These are phyloP conservation scores for Clarias gariepinus DNA, from an alignment of 2,113 vertebrate species.

Conservation along the genomic window DNA sequence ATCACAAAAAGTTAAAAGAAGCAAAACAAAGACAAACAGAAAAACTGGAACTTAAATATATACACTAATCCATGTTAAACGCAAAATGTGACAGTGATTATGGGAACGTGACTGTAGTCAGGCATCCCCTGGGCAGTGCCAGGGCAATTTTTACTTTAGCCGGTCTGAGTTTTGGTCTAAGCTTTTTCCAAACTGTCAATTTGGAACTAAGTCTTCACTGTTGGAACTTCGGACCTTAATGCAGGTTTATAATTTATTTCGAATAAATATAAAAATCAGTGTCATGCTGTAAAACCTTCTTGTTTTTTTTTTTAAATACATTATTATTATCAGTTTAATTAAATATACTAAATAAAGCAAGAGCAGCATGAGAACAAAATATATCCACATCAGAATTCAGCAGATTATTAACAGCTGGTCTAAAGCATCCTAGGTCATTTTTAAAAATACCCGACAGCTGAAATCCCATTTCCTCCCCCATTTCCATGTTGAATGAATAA, in stretches of 20 bases:
- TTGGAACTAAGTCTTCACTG: not conserved
- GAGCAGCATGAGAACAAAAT: not conserved
- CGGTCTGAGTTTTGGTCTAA: not conserved
- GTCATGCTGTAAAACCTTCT: not conserved
- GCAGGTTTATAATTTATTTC: not conserved
- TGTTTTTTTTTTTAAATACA: not conserved
- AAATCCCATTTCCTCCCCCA: conserved; percentile 37
- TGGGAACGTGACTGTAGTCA: too few relatives aligned
- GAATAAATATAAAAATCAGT: not conserved
- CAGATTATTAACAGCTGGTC: conserved; percentile 21
- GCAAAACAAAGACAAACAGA: too few relatives aligned
- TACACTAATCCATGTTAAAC: too few relatives aligned
- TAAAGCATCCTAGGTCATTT: not conserved
- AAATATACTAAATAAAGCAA: not conserved
- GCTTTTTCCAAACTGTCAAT: too few relatives aligned
- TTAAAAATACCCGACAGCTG: conserved; percentile 11
- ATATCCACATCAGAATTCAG: not conserved
- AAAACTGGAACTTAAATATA: too few relatives aligned
- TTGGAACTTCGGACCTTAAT: too few relatives aligned
- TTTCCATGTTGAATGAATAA: conserved; percentile 39
- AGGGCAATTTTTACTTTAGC: not conserved
- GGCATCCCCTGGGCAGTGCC: too few relatives aligned
- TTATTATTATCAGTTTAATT: not conserved
- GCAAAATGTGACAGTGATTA: too few relatives aligned
- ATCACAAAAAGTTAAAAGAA: too few relatives aligned